Evolutionary conservation across 2,888 invertebrate species (phyloP), one percentile per base, ranked within the genome.

Genomic region (Agonopterix alstromeriana): DNA sequence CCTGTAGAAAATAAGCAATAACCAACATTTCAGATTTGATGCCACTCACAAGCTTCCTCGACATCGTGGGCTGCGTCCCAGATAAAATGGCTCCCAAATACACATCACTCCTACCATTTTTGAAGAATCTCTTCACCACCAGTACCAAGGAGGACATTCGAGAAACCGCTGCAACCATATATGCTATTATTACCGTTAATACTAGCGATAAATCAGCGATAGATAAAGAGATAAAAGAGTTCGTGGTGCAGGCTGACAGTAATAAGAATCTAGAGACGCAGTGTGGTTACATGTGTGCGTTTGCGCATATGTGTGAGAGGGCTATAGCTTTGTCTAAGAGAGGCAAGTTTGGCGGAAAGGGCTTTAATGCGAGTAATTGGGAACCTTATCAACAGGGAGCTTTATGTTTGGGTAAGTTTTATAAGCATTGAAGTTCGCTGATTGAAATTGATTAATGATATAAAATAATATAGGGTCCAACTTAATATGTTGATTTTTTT

Each of bases 11-110:
- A 36, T 36, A 36, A n/a, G 4, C 3, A 36, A 36, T 36, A 41
- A 3, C 41, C n/a, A 36, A 8, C 51, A 17, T 70, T 72, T 1
- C 68, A 93, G 93, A 91, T 63, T 71, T 91, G 43, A 91, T 92
- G 78, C 86, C 93, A 0, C 74, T 97, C 47, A 92, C 93, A 48
- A 95, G 95, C 60, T 90, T 97, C 67, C 86, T 96, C 57, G 97
- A 97, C 80, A 89, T 96, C 14, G 89, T 97, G n/a, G 96, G 96
- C 41, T 94, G 95, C 52, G 91, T 94, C 8, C 94, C 96, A 0
- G 91, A 93, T 14, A 81, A 91, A 49, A 90, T 96, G 64, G 90
- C 93, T 0, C 67, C 90, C 36, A 90, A 92, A 54, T 92, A 95
- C 69, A 80, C 90, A 2, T 90, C 86, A 36, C 90, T 94, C 11